Base-by-base conservation (phyloP, 1,140 invertebrate species). In the Chelonus insularis region DNA sequence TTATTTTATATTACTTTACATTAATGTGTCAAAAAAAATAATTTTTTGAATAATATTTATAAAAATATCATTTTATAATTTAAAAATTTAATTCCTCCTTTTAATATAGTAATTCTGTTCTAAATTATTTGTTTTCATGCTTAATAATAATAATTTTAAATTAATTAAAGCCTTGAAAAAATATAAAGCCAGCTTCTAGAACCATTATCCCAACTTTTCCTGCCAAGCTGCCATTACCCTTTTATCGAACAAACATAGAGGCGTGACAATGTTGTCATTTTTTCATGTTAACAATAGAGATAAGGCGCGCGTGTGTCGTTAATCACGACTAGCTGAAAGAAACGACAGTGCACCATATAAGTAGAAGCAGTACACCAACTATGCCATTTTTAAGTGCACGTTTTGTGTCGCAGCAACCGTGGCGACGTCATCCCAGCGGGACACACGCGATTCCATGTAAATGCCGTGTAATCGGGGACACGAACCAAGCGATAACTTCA, bases 401-500 rank as follows among this genome's bases (percentile, higher is more conserved):
- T 34, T 18, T 43, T 54, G 34, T 16, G 34, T 8, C 20, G n/a
- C n/a, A 11, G 41, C 18, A 16, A 41, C 29, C n/a, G 9, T 34
- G 5, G 21, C 48, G 20, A 14, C 16, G 34, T 20, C 43, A 50
- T 58, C 61, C 45, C 45, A 45, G 48, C 62, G 18, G 41, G 58
- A 50, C 66, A 62, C 67, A 71, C 62, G 70, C 60, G 60, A 68
- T 75, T 78, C 69, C 70, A 75, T 76, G 70, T 70, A 76, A 76
- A 77, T 74, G 57, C 66, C 69, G 68, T 72, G 68, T 75, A 75
- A 77, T 78, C 68, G 72, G 65, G 71, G 68, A 75, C 75, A 68
- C 65, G 70, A 72, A 70, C 47, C 65, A 47, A 66, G 72, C 72
- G 71, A 76, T 78, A 78, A 77, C 72, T 78, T 77, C 71, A 75